Base-by-base conservation (phyloP, 37 sponge, comb jelly and placozoan genomes). In the Ianthella basta region DNA sequence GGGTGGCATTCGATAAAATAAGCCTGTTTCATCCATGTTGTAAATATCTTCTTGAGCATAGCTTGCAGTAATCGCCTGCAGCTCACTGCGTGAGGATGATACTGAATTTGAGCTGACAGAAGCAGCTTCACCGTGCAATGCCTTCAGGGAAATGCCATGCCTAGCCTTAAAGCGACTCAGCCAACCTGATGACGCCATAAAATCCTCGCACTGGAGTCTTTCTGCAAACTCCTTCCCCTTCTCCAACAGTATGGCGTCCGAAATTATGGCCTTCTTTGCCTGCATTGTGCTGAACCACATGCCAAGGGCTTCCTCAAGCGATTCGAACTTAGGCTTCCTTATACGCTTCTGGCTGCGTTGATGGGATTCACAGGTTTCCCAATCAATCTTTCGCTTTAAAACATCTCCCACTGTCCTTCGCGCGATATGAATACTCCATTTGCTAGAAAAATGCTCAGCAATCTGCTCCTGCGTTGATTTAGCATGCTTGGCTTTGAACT, bases 211-310 rank as follows among this genome's bases (percentile, higher is more conserved):
- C 37, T 72, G 40, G 16, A 72, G 73, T 32, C 39, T 8, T 34
- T 12, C 14, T 34, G 73, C 37, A 72, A 72, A 34, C 8, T 72
- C 12, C 19, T 72, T 72, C 13, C 73, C 73, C 73, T 72, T 72
- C 19, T 72, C 73, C 13, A 32, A 37, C 40, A 34, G 73, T 20
- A 72, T 72, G 73, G 73, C 30, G 40, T 72, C 12, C 10, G 14
- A 38, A 19, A 72, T 34, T 15, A 72, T 72, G 8, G 39, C 73
- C 19, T 72, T 72, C 73, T 72, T 72, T 72, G 73, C 73, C 19
- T 72, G 40, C 73, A 72, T 72, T 23, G 73, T 72, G 38, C 20
- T 37, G 40, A 72, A 37, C 73, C 73, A 72, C 73, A 72, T 38
- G 20, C 73, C 73, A 12, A 72, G 40, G 14, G 73, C 39, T 12